A percentile compares a stretch with the other conserved stretches of the same genome.
These are phyloP conservation scores for Rhamphomyia laevipes DNA, from an alignment of 2,888 invertebrate genomes.

Conservation along the genomic window DNA sequence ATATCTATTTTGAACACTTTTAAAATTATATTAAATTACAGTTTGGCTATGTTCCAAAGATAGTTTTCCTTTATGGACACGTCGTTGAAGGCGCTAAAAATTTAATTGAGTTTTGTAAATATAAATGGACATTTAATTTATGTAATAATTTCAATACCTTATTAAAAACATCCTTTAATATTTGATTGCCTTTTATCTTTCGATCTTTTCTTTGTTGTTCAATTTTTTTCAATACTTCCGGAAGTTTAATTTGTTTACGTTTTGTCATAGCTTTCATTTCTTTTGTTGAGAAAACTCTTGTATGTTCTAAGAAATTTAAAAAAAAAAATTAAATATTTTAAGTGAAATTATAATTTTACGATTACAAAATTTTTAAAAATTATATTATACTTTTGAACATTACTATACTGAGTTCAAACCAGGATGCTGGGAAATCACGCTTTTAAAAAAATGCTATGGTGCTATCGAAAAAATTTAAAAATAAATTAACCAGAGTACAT, in stretches of 20 bases:
- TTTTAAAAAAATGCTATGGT: no score
- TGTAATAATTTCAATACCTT: constrained; percentile 40
- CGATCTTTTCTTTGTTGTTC: constrained; percentile 47
- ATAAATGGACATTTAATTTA: background rate
- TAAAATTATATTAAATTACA: constrained; percentile 24
- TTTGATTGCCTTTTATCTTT: constrained; percentile 53
- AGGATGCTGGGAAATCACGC: no score
- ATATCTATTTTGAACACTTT: constrained; percentile 30
- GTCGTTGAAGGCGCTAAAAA: constrained; percentile 30
- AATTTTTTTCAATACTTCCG: constrained; percentile 58
- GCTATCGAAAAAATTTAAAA: no score
- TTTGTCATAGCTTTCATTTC: constrained; percentile 50
- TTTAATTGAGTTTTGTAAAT: background rate
- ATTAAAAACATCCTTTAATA: constrained; percentile 66
- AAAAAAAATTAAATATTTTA: no score
- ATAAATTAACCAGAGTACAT: no score
- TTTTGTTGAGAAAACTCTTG: constrained; percentile 41
- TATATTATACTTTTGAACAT: no score
- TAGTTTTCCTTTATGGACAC: constrained; percentile 31
- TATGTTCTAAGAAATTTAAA: constrained; percentile 34
- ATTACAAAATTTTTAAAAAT: no score
- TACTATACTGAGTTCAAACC: no score
- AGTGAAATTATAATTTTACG: no score
- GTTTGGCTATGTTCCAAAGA: constrained; percentile 32
- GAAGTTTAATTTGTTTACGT: constrained; percentile 53